Evolutionary conservation across 2,888 invertebrate genomes (phyloP), one percentile per base, ranked within the genome.

Genomic region (Drosophila atripex): DNA sequence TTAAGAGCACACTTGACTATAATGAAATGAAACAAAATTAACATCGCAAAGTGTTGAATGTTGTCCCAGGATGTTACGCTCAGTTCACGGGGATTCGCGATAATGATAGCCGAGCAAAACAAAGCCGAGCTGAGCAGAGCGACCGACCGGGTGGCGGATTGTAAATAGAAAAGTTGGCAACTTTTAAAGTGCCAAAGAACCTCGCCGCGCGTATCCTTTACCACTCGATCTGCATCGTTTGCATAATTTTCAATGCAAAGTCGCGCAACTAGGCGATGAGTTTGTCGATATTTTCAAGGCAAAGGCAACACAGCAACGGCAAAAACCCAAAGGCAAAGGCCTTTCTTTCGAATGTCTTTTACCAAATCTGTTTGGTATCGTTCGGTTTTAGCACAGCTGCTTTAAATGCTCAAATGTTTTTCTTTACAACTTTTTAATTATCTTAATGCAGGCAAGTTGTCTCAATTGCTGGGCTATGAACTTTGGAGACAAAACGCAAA

Each of bases 1-100:
- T 28, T 57, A 25, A 35, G 47, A 43, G 47, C 71, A 43, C 69
- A 73, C 80, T 80, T 78, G 69, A 85, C 56, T 50, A 71, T 73
- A 71, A 82, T 77, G 73, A 80, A 85, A 75, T 73, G 73, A 78
- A 73, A 78, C 73, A 69, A 82, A 73, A 80, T 69, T 69, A 69
- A 59, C 51, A 69, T 70, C 43, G 38, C 53, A 82, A 77, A 85
- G 75, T 65, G 58, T 63, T 55, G 66, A 28, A 66, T 57, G 39
- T 46, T 54, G 50, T 47, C 9, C 43, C 21, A 21, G 43, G 43
- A 43, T 43, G 43, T 43, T 43, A 18, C 43, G 43, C 43, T 21
- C 12, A 43, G 43, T 43, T 21, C 43, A 43, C 43, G 21, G 12
- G 43, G 30, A 47, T 52, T 18, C 21, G 43, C 49, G 49, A 60